Percentiles rank a stretch among this genome's conserved stretches.
Evolutionary conservation across 2,888 invertebrate genomes (phyloP).

Genomic region (Trissolcus brochymenae): DNA sequence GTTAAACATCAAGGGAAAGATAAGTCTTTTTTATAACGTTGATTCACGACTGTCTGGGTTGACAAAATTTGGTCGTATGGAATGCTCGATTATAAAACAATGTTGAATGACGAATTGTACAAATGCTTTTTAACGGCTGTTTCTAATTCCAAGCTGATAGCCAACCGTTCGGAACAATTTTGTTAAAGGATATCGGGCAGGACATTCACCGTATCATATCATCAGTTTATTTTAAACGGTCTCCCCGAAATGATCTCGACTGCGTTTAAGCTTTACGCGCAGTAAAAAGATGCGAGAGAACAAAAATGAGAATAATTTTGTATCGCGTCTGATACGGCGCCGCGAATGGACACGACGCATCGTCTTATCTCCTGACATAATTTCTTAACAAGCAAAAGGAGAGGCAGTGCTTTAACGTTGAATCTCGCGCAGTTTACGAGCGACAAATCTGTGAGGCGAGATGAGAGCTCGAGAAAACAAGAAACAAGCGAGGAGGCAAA

Average conservation of each 20-base stretch:
- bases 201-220: slow-evolving; percentile 44
- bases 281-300: slow-evolving; percentile 30
- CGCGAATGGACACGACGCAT: slow-evolving; percentile 30
- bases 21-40: too few species aligned
- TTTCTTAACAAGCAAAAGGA: slow-evolving; percentile 19
- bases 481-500: slow-evolving; percentile 68
- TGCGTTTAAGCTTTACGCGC: slow-evolving; percentile 33
- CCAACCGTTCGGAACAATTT: slow-evolving; percentile 43
- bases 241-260: slow-evolving; percentile 4
- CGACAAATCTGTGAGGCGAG: slow-evolving; percentile 50
- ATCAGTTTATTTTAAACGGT: slow-evolving; percentile 37
- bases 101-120: too few species aligned
- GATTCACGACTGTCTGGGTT: too few species aligned
- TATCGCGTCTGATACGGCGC: slow-evolving; percentile 1
- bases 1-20: too few species aligned
- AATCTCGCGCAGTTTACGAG: slow-evolving; percentile 37
- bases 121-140: slow-evolving; percentile 15
- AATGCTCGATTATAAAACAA: too few species aligned
- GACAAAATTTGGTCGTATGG: too few species aligned
- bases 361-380: slow-evolving; percentile 27
- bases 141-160: slow-evolving; percentile 54
- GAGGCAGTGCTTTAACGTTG: slow-evolving; percentile 14
- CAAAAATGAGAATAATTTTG: slow-evolving; percentile 25
- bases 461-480: slow-evolving; percentile 24
- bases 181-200: slow-evolving; percentile 25